Evolutionary conservation across 2,888 invertebrate species (phyloP), one percentile per base, ranked within the genome.

Genomic region (Heliconius aoede): DNA sequence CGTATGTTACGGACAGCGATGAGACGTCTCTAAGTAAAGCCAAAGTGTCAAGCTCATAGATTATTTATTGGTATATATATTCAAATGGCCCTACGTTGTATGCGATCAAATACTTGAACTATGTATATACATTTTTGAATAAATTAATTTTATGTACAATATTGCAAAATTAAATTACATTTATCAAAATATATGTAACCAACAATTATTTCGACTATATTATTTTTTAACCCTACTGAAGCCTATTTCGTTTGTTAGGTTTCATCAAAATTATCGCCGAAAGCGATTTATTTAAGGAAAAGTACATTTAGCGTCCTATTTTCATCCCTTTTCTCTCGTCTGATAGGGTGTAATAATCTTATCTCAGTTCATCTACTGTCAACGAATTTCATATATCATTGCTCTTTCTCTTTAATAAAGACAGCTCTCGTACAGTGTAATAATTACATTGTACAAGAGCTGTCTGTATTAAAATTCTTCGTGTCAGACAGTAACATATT

Each of bases 241-340:
- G 46, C 13, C 21, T 51, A 30, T 51, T 68, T 51, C 28, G 9
- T 71, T 36, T 58, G 58, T 32, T 71, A 60, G n/a, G 51, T 68
- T 51, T 69, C 51, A 32, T 71, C 32, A 58, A 55, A 36, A 71
- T 71, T 71, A 71, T 36, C 73, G 18, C 73, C 60, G 15, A 72
- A 76, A 46, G 60, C 72, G 67, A 79, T 79, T 77, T 76, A 76
- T 77, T 65, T 64, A 58, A 55, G 30, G 55, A 69, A 60, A 73
- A 51, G 67, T 67, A 65, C 77, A 58, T 79, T 77, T 72, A 76
- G 75, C 76, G 73, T 72, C 73, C 77, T 61, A 77, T 79, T 79
- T 36, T 40, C 61, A 73, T 71, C 69, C 73, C 69, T 69, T 77
- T 73, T 65, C 76, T 71, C 68, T 74, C 60, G 58, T 58, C 71